A percentile compares a stretch with the other conserved stretches of the same genome.
Conservation (phyloP, 2,113 vertebrate genomes). For the Catagonus wagneri region DNA sequence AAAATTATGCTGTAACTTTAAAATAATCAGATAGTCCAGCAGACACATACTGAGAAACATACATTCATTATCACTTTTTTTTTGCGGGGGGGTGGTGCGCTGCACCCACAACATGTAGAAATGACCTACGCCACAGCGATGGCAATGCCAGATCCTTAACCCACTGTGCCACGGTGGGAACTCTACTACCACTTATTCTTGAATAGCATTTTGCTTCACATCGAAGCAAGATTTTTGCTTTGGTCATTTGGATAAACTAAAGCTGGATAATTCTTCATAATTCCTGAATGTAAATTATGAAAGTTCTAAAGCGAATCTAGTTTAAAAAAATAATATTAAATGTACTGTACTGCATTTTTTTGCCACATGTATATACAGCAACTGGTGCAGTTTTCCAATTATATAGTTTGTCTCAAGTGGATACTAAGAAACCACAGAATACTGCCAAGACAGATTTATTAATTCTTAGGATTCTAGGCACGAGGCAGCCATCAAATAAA, state of each 20-base stretch:
- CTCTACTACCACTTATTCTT: not conserved
- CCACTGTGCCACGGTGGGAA: too few relatives aligned
- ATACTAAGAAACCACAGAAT: conserved; percentile 8
- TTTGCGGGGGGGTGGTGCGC: not conserved
- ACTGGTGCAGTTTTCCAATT: not conserved
- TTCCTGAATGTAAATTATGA: not conserved
- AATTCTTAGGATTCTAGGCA: not conserved
- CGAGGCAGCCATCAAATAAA: conserved; percentile 36
- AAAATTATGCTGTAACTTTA: not conserved
- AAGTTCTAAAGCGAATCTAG: not conserved
- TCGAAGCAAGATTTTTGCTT: not conserved
- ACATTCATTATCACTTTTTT: not conserved
- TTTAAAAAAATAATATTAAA: not conserved
- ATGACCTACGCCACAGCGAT: too few relatives aligned
- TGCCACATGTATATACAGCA: not conserved
- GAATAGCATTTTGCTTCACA: not conserved
- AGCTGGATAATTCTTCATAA: not conserved
- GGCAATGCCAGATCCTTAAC: too few relatives aligned
- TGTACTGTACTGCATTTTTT: not conserved
- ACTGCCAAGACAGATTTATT: not conserved
- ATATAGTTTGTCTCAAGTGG: not conserved
- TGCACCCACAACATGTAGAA: too few relatives aligned
- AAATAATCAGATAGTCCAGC: not conserved
- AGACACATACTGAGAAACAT: not conserved
- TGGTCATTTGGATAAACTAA: conserved; percentile 11